Conservation (phyloP, 2,113 vertebrate genomes). For the Pachyramphus minor region DNA sequence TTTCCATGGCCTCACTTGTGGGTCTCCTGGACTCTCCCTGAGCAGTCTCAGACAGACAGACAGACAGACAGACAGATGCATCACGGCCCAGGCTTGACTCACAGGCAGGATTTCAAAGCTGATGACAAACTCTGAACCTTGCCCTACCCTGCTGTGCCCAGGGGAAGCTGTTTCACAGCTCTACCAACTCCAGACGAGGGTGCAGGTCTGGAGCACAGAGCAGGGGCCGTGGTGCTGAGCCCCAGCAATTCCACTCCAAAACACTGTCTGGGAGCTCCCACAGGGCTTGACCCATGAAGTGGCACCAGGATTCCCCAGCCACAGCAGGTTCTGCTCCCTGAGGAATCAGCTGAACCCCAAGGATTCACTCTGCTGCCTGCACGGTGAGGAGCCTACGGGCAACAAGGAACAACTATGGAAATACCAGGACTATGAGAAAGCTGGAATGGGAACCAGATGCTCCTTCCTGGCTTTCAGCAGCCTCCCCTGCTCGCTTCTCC, state of each 20-base stretch:
- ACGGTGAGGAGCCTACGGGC: neutral
- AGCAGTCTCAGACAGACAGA: neutral
- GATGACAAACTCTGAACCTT: neutral
- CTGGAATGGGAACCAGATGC: neutral
- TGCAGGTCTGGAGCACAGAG: neutral
- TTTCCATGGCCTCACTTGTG: accelerated
- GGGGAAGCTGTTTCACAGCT: neutral
- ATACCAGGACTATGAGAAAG: neutral
- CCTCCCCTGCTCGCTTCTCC: neutral
- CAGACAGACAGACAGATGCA: neutral
- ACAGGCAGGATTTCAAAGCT: neutral
- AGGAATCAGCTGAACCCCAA: neutral
- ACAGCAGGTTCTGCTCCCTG: neutral
- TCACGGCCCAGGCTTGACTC: neutral
- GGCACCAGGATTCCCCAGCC: neutral
- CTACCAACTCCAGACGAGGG: neutral
- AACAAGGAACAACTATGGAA: neutral
- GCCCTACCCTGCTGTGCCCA: neutral
- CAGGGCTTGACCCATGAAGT: neutral
- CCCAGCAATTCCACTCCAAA: neutral
- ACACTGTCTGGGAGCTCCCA: neutral
- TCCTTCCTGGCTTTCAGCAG: neutral
- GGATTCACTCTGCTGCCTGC: neutral
- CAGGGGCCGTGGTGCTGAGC: neutral
- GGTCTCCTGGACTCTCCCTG: neutral